These are phyloP conservation scores for Oncorhynchus gorbuscha DNA, from an alignment of 2,113 vertebrate genomes.

Conservation along the genomic window DNA sequence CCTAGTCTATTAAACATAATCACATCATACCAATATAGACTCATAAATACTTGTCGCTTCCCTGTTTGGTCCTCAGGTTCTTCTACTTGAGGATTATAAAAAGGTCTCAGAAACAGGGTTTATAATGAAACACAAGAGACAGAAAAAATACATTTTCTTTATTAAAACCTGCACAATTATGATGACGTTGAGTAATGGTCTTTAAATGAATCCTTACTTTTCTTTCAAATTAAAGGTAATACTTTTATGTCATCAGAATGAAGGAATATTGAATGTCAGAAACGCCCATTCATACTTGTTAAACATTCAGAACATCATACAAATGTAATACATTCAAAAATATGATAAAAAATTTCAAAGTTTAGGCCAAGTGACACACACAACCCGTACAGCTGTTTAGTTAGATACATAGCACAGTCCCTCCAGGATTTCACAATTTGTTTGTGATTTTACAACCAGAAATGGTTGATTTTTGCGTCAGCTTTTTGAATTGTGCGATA, in stretches of 20 bases:
- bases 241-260: neutral
- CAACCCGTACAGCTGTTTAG: too few relatives aligned
- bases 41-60: constrained; percentile 78
- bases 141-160: constrained; percentile 95
- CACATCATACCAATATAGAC: neutral
- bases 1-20: too few relatives aligned
- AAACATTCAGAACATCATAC: too few relatives aligned
- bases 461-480: too few relatives aligned
- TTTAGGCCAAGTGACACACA: too few relatives aligned
- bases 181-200: neutral
- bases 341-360: too few relatives aligned
- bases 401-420: too few relatives aligned
- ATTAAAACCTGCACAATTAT: constrained; percentile 72
- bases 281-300: neutral
- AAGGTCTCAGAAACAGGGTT: constrained; percentile 1
- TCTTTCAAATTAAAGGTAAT: neutral
- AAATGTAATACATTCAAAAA: too few relatives aligned
- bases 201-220: constrained; percentile 9
- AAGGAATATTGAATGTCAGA: constrained; percentile 15
- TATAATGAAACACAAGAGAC: constrained; percentile 81
- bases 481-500: too few relatives aligned
- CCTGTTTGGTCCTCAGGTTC: constrained; percentile 43
- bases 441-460: too few relatives aligned
- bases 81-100: constrained; percentile 13
- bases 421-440: too few relatives aligned